Evolutionary conservation across 2,113 vertebrate genomes (phyloP).

Genomic region (Bos indicus): DNA sequence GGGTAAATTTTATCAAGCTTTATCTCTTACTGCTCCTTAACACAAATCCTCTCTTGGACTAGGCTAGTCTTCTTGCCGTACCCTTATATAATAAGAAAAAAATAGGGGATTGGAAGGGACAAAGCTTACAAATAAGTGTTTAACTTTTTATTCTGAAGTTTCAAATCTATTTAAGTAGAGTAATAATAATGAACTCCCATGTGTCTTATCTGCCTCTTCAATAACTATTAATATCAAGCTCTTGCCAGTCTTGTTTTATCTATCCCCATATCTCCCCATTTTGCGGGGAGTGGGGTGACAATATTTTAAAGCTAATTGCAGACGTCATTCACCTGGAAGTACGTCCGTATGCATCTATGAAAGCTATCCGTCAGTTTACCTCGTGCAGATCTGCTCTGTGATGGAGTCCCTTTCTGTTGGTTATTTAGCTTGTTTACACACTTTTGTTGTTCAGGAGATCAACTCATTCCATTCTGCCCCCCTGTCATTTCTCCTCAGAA

Average conservation of each 20-base stretch:
- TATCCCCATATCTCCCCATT: fast-evolving
- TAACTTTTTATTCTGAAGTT: slow-evolving; percentile 11
- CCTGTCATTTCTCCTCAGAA: not conserved
- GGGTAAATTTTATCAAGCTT: slow-evolving; percentile 21
- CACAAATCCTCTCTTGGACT: not conserved
- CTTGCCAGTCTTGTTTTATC: not conserved
- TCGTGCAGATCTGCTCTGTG: not conserved
- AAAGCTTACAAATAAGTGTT: not conserved
- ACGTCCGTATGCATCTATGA: not conserved
- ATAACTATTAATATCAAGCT: not conserved
- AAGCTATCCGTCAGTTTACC: not conserved
- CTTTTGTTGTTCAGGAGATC: not conserved
- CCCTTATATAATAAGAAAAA: slow-evolving; percentile 25
- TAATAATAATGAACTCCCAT: not conserved
- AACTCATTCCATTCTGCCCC: not conserved
- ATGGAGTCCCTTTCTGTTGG: not conserved
- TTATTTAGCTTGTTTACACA: slow-evolving; percentile 1
- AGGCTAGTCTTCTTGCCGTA: not conserved
- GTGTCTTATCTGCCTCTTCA: not conserved
- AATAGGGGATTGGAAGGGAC: not conserved
- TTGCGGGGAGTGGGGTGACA: fast-evolving
- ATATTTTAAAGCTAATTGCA: not conserved
- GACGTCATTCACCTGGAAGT: not conserved
- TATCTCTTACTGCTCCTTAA: slow-evolving; percentile 8
- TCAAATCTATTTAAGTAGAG: not conserved